Base-by-base conservation (phyloP, 2,888 invertebrate genomes). In the Drosophila rellima region DNA sequence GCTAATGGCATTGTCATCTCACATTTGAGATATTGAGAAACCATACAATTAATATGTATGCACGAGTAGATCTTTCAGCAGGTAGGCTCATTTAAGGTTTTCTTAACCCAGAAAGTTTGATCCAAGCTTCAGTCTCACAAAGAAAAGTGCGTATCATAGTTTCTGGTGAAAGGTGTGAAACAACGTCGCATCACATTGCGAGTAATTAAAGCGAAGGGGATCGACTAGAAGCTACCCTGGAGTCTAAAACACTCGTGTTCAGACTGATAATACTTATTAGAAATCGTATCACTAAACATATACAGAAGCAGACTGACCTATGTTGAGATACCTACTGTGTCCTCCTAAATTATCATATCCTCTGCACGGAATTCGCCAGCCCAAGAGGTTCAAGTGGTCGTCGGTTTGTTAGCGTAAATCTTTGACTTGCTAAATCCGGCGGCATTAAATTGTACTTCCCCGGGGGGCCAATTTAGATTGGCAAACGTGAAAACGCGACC, bases 61-160 rank as follows among this genome's bases (percentile, higher is more conserved):
- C 4, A 23, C 18, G 48, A 7, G 4, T 31, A 31, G 18, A 47
- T 33, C 18, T 40, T 31, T 31, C 29, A 54, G 42, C 31, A 42
- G 54, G 54, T 33, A 42, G 31, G 6, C 20, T 31, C 11, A 15
- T 11, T 42, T 42, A 33, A 15, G 42, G 54, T 55, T n/a, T 31
- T 42, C 33, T 33, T 44, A 55, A 55, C 54, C 54, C 33, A 55
- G n/a, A 55, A 42, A 55, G 20, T 42, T 33, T 55, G 54, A 44
- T 33, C 42, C 31, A 31, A 55, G 54, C 31, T 54, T 54, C 40
- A 42, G 31, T n/a, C n/a, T n/a, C 20, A 54, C 54, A 54, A 54
- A 42, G 54, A 54, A 54, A 54, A 42, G 18, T 54, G 54, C 54
- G 29, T 40, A 54, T 54, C 54, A 54, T 54, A 54, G 54, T 54